Evolutionary conservation across 2,888 invertebrate genomes (phyloP), one percentile per base, ranked within the genome.

Genomic region (Alentia gelatinosa): DNA sequence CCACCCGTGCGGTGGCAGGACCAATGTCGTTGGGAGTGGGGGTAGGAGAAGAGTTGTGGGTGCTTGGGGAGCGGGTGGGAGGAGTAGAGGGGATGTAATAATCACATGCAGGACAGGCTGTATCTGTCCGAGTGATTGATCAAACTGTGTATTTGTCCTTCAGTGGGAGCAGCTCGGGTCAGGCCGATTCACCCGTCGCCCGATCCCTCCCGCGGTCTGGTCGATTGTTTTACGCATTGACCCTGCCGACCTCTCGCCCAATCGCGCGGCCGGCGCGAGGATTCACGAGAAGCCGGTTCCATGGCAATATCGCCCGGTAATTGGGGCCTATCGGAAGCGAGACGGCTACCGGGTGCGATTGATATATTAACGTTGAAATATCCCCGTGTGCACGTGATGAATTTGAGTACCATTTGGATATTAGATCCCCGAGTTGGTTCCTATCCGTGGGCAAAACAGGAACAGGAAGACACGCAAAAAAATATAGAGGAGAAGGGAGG

Each of bases 301-400:
- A 83, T 83, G 83, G 40, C 83, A 83, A 83, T 83, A 83, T 83
- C 35, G 83, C 40, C 79, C 40, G 30, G 47, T 89, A 89, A 89
- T 89, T 89, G 89, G 74, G 40, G 33, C 40, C 68, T 89, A 89
- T 89, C 42, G 89, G 83, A 68, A n/a, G 89, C 40, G 68, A 42
- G 63, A 30, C 40, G 26, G 30, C 33, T 26, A 35, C 4, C 33
- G 4, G 68, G 12, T 26, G 39, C 83, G 68, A 89, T 89, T 89
- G 89, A 89, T 42, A 74, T 89, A 89, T 89, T 89, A 89, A 89
- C 42, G 56, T 75, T 75, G 89, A 89, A 89, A 89, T 40, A 40
- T 40, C 33, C 40, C 74, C 35, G 9, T 15, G 39, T 35, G 42
- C 26, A 33, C 42, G 68, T 89, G 89, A 89, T 89, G 42, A 63